Evolutionary conservation across 1,140 invertebrate species (phyloP), one percentile per base, ranked within the genome.

Genomic region (Oedothorax gibbosus): DNA sequence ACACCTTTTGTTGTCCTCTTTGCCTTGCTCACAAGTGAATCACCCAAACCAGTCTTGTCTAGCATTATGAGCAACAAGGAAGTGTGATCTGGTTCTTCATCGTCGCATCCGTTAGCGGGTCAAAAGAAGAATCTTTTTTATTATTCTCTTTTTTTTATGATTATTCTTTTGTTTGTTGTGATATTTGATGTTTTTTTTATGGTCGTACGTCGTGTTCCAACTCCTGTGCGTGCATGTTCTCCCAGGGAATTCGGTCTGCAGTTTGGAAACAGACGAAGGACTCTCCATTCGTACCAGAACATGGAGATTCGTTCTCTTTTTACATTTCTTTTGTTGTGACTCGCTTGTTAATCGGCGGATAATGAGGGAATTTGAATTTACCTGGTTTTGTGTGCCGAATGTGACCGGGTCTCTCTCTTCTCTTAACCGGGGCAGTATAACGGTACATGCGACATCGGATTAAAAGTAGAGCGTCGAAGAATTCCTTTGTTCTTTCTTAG

Each of bases 161-260:
- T 87, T 75, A 85, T 85, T 64, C 20, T 85, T 11, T 66, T n/a
- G 18, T 21, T 60, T 18, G 12, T 75, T n/a, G 18, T 71, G 51
- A 9, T 71, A 53, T 15, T 51, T 71, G 69, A 71, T 71, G 72
- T 86, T 85, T 86, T 87, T 21, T 86, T 86, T 73, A 57, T 18
- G 69, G 54, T 71, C 49, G 69, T 20, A 53, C 54, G 15, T 5
- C 20, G 69, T 53, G 69, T 71, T 71, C 18, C 50, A 35, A 71
- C 87, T 87, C 53, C 83, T 62, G 21, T 81, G 65, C 68, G 62
- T 85, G 85, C 60, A 73, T 78, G 66, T 87, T 57, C 71, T 87
- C 65, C 83, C 87, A 81, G 78, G 86, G 69, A 53, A 86, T 86
- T 87, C 89, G 69, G 51, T 51, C 50, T 68, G 65, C 21, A 35